These are phyloP conservation scores for Xestobium rufovillosum DNA, from an alignment of 2,888 invertebrate species.

Conservation along the genomic window DNA sequence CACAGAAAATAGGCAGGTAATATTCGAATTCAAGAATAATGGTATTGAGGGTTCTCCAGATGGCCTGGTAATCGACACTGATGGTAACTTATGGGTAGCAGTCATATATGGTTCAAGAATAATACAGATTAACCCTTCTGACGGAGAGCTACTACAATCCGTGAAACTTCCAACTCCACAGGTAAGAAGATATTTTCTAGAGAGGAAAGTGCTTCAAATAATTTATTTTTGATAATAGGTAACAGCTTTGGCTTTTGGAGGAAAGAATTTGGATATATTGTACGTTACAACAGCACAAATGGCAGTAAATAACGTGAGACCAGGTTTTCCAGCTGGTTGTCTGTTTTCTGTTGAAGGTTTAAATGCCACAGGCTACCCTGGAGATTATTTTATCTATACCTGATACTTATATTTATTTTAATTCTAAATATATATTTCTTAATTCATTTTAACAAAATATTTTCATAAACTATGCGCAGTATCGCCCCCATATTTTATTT, in stretches of 20 bases:
- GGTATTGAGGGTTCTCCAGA: conserved; percentile 46
- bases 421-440: too few species aligned
- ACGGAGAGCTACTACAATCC: conserved; percentile 49
- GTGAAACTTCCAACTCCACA: conserved; percentile 56
- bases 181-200: too few species aligned
- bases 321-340: conserved; percentile 17
- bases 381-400: too few species aligned
- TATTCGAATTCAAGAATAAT: conserved; percentile 46
- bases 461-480: too few species aligned
- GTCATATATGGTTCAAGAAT: conserved; percentile 58
- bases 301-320: conserved; percentile 18
- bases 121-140: conserved; percentile 45
- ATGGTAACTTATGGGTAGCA: conserved; percentile 68
- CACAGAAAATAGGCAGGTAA: conserved; percentile 44
- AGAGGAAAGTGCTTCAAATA: too few species aligned
- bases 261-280: conserved; percentile 52
- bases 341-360: conserved; percentile 11
- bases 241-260: too few species aligned
- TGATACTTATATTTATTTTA: too few species aligned
- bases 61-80: conserved; percentile 68
- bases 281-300: conserved; percentile 54
- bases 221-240: too few species aligned
- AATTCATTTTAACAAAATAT: too few species aligned
- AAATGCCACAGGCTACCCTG: conserved; percentile 11
- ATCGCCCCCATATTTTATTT: too few species aligned